These are phyloP conservation scores for Melanophora roralis DNA, from an alignment of 2,888 invertebrate species.

Conservation along the genomic window DNA sequence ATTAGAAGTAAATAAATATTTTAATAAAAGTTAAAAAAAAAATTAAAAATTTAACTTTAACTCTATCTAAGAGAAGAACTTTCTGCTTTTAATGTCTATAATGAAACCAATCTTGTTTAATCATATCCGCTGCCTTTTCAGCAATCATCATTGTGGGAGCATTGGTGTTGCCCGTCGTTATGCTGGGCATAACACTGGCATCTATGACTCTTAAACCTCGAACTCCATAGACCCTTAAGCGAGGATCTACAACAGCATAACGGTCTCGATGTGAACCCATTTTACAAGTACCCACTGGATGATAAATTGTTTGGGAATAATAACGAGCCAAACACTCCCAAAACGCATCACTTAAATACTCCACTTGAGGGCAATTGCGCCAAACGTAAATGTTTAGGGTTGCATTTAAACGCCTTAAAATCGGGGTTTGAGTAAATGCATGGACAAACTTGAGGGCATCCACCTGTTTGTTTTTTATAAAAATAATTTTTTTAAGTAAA, in stretches of 20 bases:
- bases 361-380: constrained; percentile 82
- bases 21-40: neutral
- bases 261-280: constrained; percentile 83
- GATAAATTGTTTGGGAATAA: constrained; percentile 88
- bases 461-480: constrained; percentile 78
- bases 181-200: constrained; percentile 89
- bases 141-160: constrained; percentile 91
- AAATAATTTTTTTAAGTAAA: neutral
- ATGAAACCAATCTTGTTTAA: constrained; percentile 84
- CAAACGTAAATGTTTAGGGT: constrained; percentile 82
- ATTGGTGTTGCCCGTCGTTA: constrained; percentile 88
- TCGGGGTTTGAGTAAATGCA: constrained; percentile 80
- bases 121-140: constrained; percentile 89
- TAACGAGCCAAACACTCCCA: constrained; percentile 86
- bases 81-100: constrained; percentile 19
- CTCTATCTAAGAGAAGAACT: neutral
- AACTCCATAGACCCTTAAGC: constrained; percentile 84
- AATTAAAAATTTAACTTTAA: neutral
- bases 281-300: constrained; percentile 88
- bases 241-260: constrained; percentile 84
- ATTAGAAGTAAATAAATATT: too few species aligned
- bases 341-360: constrained; percentile 85
- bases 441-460: constrained; percentile 86
- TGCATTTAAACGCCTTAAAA: constrained; percentile 81
- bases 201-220: constrained; percentile 85